These are phyloP conservation scores for Phragmatobia fuliginosa DNA, from an alignment of 2,888 invertebrate species.

Conservation along the genomic window DNA sequence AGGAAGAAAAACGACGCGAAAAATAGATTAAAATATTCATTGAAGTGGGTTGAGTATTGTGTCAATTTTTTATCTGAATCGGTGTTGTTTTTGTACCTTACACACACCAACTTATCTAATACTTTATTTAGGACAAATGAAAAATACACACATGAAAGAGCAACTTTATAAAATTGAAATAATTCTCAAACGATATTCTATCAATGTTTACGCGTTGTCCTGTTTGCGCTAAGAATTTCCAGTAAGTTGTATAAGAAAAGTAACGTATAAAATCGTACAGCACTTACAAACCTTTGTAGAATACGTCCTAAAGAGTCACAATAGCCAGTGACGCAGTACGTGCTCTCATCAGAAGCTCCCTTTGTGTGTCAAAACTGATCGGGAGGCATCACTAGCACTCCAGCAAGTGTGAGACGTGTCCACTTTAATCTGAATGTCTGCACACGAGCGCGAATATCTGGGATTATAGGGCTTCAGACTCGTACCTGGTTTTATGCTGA, in stretches of 20 bases:
- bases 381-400: slow-evolving; percentile 11
- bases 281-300: background rate
- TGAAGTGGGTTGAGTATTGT: no score
- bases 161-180: background rate
- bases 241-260: background rate
- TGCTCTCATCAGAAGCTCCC: slow-evolving; percentile 14
- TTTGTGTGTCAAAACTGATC: slow-evolving; percentile 42
- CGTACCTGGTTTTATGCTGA: slow-evolving; percentile 8
- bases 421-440: slow-evolving; percentile 30
- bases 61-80: no score
- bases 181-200: background rate
- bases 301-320: slow-evolving; percentile 12
- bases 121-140: no score
- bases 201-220: background rate
- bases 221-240: background rate
- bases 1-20: no score
- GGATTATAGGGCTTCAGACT: slow-evolving; percentile 18
- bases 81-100: no score
- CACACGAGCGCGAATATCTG: slow-evolving; percentile 24
- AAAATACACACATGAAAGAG: background rate
- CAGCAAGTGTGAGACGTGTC: slow-evolving; percentile 38
- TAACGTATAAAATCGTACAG: background rate
- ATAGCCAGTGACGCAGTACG: slow-evolving; percentile 2
- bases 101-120: no score
- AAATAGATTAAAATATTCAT: no score